Conservation (phyloP, 2,888 invertebrate species). For the Halocaridina rubra region DNA sequence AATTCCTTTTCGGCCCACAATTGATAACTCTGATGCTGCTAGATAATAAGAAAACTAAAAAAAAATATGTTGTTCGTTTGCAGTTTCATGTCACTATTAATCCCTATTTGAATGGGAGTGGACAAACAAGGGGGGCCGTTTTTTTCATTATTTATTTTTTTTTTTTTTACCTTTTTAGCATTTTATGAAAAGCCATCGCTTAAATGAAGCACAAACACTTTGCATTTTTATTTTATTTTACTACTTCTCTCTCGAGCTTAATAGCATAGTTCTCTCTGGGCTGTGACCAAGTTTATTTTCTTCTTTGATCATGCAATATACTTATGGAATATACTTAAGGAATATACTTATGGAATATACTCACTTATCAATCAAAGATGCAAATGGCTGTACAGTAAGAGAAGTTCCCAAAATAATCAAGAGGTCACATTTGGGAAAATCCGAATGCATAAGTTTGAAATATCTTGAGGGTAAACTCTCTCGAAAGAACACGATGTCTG, state of each 20-base stretch:
- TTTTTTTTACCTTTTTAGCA: background rate
- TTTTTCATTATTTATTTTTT: background rate
- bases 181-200: background rate
- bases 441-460: constrained; percentile 76
- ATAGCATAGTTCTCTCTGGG: too few relatives aligned
- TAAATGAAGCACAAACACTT: background rate
- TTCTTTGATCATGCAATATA: too few relatives aligned
- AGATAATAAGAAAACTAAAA: too few relatives aligned
- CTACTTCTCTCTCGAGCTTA: too few relatives aligned
- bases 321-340: background rate
- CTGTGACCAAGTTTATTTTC: too few relatives aligned
- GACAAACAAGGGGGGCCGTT: background rate
- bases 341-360: constrained; percentile 59
- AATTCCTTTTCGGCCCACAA: too few relatives aligned
- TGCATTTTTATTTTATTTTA: too few relatives aligned
- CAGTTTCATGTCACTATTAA: too few relatives aligned
- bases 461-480: constrained; percentile 87
- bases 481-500: constrained; percentile 96
- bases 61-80: background rate
- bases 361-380: constrained; percentile 85
- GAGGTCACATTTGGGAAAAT: constrained; percentile 88
- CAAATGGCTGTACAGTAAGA: constrained; percentile 93
- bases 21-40: too few relatives aligned
- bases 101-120: too few relatives aligned
- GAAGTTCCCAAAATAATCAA: constrained; percentile 96